Evolutionary conservation across 1,140 invertebrate genomes (phyloP).

Genomic region (Aphidius ervi): DNA sequence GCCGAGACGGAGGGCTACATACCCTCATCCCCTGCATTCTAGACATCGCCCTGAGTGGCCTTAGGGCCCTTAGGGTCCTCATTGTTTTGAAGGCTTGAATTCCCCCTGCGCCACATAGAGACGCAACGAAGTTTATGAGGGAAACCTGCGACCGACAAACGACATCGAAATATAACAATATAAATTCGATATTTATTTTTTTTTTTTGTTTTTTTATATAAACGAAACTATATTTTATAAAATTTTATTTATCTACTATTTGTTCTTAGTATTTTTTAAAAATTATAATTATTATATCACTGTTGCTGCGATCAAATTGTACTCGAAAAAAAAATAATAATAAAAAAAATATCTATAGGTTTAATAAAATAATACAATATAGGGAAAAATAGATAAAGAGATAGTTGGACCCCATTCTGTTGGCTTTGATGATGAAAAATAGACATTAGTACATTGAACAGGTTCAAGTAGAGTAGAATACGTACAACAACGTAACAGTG

Average conservation of each 20-base stretch:
- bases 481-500: slow-evolving; percentile 27
- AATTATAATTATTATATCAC: no score
- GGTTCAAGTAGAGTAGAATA: slow-evolving; percentile 17
- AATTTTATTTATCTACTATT: no score
- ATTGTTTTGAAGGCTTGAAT: slow-evolving; percentile 98
- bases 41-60: slow-evolving; percentile 92
- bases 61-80: slow-evolving; percentile 90
- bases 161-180: slow-evolving; percentile 47
- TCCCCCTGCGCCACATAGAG: slow-evolving; percentile 86
- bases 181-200: slow-evolving; percentile 18
- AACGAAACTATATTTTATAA: no score
- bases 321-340: no score
- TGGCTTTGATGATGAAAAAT: slow-evolving; percentile 14
- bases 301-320: no score
- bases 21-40: slow-evolving; percentile 98
- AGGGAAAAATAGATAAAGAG: no score
- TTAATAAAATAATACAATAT: no score
- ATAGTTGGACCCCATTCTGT: slow-evolving; percentile 13
- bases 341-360: no score
- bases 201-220: not conserved
- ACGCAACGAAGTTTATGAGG: slow-evolving; percentile 95
- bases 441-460: slow-evolving; percentile 20
- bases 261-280: no score
- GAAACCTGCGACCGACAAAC: slow-evolving; percentile 75
- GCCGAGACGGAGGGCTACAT: slow-evolving; percentile 63